These are phyloP conservation scores for Zoanthus gigantus DNA, from an alignment of 92 coral and sea anemone species.

Conservation along the genomic window DNA sequence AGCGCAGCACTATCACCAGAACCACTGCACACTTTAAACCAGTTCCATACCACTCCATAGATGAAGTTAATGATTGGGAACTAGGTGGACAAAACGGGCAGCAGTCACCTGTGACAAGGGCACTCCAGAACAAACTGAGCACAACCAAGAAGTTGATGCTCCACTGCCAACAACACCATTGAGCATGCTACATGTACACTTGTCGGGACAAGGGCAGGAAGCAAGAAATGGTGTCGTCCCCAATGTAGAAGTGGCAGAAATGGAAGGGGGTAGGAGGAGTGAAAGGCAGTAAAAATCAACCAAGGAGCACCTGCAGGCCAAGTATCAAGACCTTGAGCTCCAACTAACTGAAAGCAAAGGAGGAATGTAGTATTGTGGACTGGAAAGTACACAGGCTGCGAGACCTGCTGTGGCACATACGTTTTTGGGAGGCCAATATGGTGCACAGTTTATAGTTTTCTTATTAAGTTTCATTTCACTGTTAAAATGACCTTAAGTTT, in stretches of 20 bases:
- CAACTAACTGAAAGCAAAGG: too few relatives aligned
- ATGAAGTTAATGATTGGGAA: slow-evolving; percentile 7
- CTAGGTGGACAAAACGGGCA: background rate
- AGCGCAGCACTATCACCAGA: slow-evolving; percentile 5
- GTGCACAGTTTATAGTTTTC: too few relatives aligned
- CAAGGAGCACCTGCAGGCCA: background rate
- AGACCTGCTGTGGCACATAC: too few relatives aligned
- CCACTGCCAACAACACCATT: background rate
- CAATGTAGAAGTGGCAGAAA: background rate
- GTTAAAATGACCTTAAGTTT: too few relatives aligned
- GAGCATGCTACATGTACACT: background rate
- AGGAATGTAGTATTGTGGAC: too few relatives aligned
- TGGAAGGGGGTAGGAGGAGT: background rate
- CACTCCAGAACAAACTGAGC: background rate
- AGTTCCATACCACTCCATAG: slow-evolving; percentile 1
- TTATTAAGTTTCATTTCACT: too few relatives aligned
- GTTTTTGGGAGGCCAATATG: too few relatives aligned
- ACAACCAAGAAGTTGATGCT: background rate
- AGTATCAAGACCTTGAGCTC: too few relatives aligned
- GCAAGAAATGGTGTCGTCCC: slow-evolving; percentile 7
- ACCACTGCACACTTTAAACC: slow-evolving; percentile 17
- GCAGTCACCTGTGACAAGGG: background rate
- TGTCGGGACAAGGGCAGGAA: slow-evolving; percentile 1
- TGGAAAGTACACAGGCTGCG: too few relatives aligned
- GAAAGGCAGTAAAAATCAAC: background rate